Percentiles rank a stretch among this genome's conserved stretches.
Conservation (phyloP, 1,140 invertebrate species). For the Polyergus mexicanus region DNA sequence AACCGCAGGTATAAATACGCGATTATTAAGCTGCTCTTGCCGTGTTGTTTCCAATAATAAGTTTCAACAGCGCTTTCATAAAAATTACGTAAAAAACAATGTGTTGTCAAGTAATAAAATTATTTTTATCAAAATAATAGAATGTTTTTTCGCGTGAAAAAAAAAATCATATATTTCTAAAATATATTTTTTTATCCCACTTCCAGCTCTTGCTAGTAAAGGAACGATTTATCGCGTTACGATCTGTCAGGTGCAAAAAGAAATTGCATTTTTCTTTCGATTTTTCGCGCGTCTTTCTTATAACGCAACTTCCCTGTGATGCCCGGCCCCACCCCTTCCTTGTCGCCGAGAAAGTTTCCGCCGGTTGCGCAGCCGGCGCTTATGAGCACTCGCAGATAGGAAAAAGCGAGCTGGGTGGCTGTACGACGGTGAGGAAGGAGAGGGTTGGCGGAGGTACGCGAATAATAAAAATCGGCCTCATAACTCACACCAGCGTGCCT, state of each 20-base stretch:
- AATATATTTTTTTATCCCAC: constrained; percentile 20
- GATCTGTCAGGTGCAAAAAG: constrained; percentile 46
- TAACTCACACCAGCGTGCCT: constrained; percentile 84
- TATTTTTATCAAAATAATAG: not conserved
- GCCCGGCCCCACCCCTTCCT: constrained; percentile 60
- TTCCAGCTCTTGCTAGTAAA: not conserved
- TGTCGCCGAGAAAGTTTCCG: constrained; percentile 74
- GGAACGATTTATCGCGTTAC: constrained; percentile 44
- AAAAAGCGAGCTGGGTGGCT: constrained; percentile 70
- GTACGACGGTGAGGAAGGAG: constrained; percentile 49
- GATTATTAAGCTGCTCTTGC: not conserved
- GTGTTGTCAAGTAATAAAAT: not conserved
- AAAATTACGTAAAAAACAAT: not conserved
- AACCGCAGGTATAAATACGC: constrained; percentile 9
- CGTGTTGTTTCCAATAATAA: not conserved
- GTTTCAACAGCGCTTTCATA: not conserved
- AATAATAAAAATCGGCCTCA: constrained; percentile 86
- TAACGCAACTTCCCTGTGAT: constrained; percentile 31
- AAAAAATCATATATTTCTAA: constrained; percentile 8
- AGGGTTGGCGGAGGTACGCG: constrained; percentile 75
- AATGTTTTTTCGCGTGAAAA: not conserved
- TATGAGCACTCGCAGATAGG: constrained; percentile 77
- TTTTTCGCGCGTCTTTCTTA: constrained; percentile 58
- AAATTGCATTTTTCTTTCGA: constrained; percentile 61
- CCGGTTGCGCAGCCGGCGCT: constrained; percentile 73